Base-by-base conservation (phyloP, 2,113 vertebrate species). In the Pseudopodoces humilis region DNA sequence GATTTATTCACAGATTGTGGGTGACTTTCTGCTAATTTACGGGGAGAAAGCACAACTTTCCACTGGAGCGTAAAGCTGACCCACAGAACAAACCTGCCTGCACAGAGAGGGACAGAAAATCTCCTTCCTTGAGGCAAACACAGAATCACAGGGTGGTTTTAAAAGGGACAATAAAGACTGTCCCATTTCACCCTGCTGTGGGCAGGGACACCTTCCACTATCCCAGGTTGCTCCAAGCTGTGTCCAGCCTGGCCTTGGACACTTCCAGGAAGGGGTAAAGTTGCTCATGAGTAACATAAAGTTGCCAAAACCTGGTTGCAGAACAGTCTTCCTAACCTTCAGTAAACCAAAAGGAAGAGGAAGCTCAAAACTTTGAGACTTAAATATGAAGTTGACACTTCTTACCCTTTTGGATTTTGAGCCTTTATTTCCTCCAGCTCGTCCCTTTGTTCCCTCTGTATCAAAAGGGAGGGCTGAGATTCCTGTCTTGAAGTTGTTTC, bases 191-290 rank as follows among this genome's bases (percentile, higher is more conserved):
- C 30, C 8, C 41, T 62, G 41, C 9, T 0, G 27, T 7, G 17
- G 21, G 24, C 24, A 68, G 24, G n/a, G 41, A 69, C n/a, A 43
- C 12, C 18, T 83, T 28, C 35, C 47, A 56, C 31, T 6, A 10
- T 1, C 4, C 25, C 63, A 56, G n/a, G 22, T 3, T 77, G 41
- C 15, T 56, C 63, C 47, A 43, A 74, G 37, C 13, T 7, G 6
- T 0, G 0, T 65, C 19, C 60, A 67, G 0, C 19, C 27, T 25
- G 68, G 15, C 19, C 41, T 31, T 35, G 41, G 47, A 20, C 41
- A 62, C 17, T 33, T 37, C 22, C 35, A 83, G 56, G 11, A 6
- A 64, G 56, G 67, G 11, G 9, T 35, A 3, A 79, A 47, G 6
- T 33, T 37, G 9, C 15, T 83, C 18, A 11, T 33, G 23, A 77